Conservation (phyloP, 1,140 invertebrate species). For the Heliothis virescens region DNA sequence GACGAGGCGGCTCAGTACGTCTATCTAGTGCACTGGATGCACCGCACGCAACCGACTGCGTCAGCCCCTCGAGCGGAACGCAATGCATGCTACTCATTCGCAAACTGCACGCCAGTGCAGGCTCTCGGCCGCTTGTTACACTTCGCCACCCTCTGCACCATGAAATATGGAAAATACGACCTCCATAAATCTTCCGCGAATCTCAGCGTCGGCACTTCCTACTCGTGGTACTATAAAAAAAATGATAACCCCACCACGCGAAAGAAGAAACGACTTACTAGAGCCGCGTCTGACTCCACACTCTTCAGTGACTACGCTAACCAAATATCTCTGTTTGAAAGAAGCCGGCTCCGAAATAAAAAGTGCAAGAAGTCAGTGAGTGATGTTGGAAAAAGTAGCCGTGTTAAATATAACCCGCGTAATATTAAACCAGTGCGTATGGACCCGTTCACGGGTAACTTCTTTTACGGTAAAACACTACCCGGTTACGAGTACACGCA, state of each 20-base stretch:
- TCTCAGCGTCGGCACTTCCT: slow-evolving; percentile 81
- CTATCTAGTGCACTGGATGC: slow-evolving; percentile 70
- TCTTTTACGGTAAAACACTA: slow-evolving; percentile 80
- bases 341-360: slow-evolving; percentile 65
- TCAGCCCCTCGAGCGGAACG: slow-evolving; percentile 71
- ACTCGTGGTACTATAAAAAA: slow-evolving; percentile 85
- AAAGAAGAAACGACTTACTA: slow-evolving; percentile 70
- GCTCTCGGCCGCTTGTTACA: slow-evolving; percentile 71
- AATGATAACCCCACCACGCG: slow-evolving; percentile 71
- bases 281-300: slow-evolving; percentile 82
- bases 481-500: slow-evolving; percentile 72
- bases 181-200: slow-evolving; percentile 85
- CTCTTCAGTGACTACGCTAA: slow-evolving; percentile 86
- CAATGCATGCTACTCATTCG: slow-evolving; percentile 73
- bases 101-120: slow-evolving; percentile 67
- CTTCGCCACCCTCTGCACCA: slow-evolving; percentile 68
- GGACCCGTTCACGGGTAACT: slow-evolving; percentile 81
- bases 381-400: slow-evolving; percentile 71
- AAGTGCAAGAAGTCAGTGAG: slow-evolving; percentile 77
- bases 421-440: slow-evolving; percentile 76
- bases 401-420: slow-evolving; percentile 71
- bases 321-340: slow-evolving; percentile 84
- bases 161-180: slow-evolving; percentile 88
- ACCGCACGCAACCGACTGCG: slow-evolving; percentile 67
- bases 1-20: slow-evolving; percentile 66